Base-by-base conservation (phyloP, 2,113 vertebrate genomes). In the Chloebia gouldiae region DNA sequence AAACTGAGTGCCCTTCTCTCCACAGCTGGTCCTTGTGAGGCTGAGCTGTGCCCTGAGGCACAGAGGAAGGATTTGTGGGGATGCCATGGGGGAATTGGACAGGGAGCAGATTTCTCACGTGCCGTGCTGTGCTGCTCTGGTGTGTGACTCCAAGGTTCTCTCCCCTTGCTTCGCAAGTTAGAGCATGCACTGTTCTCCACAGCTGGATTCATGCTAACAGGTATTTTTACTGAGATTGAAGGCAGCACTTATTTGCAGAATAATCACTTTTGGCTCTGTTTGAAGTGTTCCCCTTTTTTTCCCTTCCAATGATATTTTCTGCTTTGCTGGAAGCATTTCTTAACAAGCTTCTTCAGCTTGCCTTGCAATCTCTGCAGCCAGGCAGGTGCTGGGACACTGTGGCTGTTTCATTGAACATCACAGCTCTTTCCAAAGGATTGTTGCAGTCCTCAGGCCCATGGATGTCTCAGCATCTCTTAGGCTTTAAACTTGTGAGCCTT, bases 281-380 rank as follows among this genome's bases (percentile, higher is more conserved):
- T 97, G 93, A 95, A 93, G 90, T 83, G 54, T 44, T 86, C 24
- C 6, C 9, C 44, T 85, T 63, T 86, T 86, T 83, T 78, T 13
- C 35, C 30, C 50, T 93, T 61, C 31, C 56, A 65, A 77, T 47
- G 17, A 78, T 82, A 89, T 94, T 92, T 79, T 92, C 79, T 92
- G 63, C 56, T 95, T 94, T 92, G 81, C 92, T 92, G 83, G 81
- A 75, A 94, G 95, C 56, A 17, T 92, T 88, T 86, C 68, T 86
- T 84, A 91, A 90, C 35, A 88, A 68, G 71, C 35, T 88, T 25
- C 94, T 80, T 63, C 71, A 80, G 92, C 79, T 88, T 82, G 21
- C 68, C 56, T 88, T 66, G 59, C 81, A 51, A 54, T 72, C 63
- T 73, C 75, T 63, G 66, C 35, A 61, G 50, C 50, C 0, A 0